phyloP scores from a whole-genome alignment of 2,888 invertebrate genomes.

The Ctenicera cuprea region DNA sequence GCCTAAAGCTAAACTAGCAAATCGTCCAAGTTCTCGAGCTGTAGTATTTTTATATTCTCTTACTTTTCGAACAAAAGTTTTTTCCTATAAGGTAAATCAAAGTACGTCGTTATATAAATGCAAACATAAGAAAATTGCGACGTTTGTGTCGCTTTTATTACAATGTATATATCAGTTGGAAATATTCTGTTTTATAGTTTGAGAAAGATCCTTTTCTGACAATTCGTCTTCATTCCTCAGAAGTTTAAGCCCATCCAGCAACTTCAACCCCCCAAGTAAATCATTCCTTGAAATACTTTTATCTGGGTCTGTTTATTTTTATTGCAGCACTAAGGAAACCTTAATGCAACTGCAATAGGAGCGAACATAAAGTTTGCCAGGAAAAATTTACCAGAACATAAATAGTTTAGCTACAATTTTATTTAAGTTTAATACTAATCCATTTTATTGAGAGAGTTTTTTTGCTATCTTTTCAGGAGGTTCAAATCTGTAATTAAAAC shows the following conservation, averaged over 20 bases:
- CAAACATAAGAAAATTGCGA: slow-evolving; percentile 26
- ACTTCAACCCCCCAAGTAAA: slow-evolving; percentile 17
- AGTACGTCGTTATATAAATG: slow-evolving; percentile 23
- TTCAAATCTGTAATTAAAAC: too few species aligned
- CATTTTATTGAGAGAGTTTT: too few species aligned
- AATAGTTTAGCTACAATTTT: too few species aligned
- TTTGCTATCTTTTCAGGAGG: too few species aligned
- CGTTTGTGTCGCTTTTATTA: slow-evolving; percentile 20
- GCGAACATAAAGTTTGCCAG: too few species aligned
- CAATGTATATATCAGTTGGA: slow-evolving; percentile 11
- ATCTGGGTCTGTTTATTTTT: slow-evolving; percentile 16
- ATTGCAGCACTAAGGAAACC: neutral
- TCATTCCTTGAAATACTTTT: slow-evolving; percentile 18
- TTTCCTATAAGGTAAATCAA: slow-evolving; percentile 10
- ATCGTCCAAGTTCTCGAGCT: neutral
- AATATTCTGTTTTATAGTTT: slow-evolving; percentile 20
- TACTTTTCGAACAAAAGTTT: slow-evolving; percentile 17
- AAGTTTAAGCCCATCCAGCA: slow-evolving; percentile 10
- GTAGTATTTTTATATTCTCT: slow-evolving; percentile 6
- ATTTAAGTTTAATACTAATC: too few species aligned
- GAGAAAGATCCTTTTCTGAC: slow-evolving; percentile 16
- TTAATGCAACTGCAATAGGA: neutral
- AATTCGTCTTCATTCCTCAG: slow-evolving; percentile 27
- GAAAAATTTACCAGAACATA: too few species aligned
- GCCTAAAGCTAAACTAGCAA: slow-evolving; percentile 4